phyloP scores from a whole-genome alignment of 2,888 invertebrate species.

The Gisinianus flammeolus region DNA sequence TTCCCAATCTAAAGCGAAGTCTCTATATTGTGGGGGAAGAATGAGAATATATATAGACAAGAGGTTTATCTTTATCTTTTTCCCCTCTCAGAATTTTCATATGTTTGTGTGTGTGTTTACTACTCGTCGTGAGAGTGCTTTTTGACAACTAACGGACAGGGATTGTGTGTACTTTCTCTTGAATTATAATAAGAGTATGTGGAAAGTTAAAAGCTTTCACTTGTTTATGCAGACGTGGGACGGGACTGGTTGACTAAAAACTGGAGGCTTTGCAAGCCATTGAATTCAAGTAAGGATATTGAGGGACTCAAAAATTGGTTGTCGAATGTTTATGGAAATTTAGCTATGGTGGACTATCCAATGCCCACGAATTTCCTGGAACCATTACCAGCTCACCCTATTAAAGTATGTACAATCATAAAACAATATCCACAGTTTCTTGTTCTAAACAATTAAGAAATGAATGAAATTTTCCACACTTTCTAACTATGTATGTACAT shows the following conservation, averaged over 20 bases:
- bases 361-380: constrained; percentile 83
- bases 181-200: too few relatives aligned
- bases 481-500: not conserved
- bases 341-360: constrained; percentile 97
- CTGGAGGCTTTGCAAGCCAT: constrained; percentile 78
- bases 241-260: constrained; percentile 71
- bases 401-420: constrained; percentile 64
- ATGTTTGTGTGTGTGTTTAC: too few relatives aligned
- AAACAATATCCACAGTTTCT: not conserved
- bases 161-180: too few relatives aligned
- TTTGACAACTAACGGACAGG: too few relatives aligned
- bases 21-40: too few relatives aligned
- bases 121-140: too few relatives aligned
- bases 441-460: not conserved
- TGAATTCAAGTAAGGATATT: constrained; percentile 69
- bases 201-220: too few relatives aligned
- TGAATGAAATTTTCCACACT: not conserved
- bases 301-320: constrained; percentile 73
- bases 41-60: too few relatives aligned
- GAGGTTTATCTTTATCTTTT: too few relatives aligned
- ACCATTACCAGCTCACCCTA: constrained; percentile 84
- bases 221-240: too few relatives aligned
- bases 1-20: too few relatives aligned
- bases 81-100: too few relatives aligned
- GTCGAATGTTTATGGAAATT: constrained; percentile 72